Evolutionary conservation across 2,113 vertebrate genomes (phyloP), one percentile per base, ranked within the genome.

Genomic region (Clarias batrachus): DNA sequence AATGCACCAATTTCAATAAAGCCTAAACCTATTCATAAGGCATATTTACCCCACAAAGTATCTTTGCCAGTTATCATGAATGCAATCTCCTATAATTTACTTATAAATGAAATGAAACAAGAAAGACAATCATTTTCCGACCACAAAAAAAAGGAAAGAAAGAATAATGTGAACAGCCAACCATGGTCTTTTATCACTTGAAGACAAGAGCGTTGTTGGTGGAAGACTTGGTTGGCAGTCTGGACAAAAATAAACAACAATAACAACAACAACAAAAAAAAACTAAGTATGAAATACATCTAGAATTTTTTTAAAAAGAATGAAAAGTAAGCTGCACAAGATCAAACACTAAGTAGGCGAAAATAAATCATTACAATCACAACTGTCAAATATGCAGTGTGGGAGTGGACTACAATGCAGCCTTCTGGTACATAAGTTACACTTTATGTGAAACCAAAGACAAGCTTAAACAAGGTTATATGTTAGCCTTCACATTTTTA

Each of bases 211-310:
- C 37, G 79, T 87, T 78, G 87, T 77, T 88, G 87, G 89, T 52
- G 86, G 65, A 89, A 89, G 89, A 86, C 87, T 92, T 88, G 84
- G 68, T 87, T 86, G 76, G 86, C 65, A 54, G 37, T 77, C 84
- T 87, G 59, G 73, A 33, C 13, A n/a, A 59, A 78, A 82, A 52
- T 37, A 37, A 37, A 37, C 33, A 33, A 33, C 33, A 33, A 33
- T 2, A 33, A 33, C 33, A 33, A 33, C 33, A n/a, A n/a, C n/a
- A 85, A 85, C 8, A 78, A 27, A 88, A 70, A 17, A 19, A 27
- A 17, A 41, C 41, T 41, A 12, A 66, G 12, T 65, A 62, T 33
- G 56, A 62, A 90, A 84, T 79, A 88, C 88, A 87, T 90, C 87
- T 84, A 48, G 48, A 8, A 48, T 52, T 30, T 56, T 82, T 77